phyloP scores from a whole-genome alignment of 2,888 invertebrate species.

The Automeris io region DNA sequence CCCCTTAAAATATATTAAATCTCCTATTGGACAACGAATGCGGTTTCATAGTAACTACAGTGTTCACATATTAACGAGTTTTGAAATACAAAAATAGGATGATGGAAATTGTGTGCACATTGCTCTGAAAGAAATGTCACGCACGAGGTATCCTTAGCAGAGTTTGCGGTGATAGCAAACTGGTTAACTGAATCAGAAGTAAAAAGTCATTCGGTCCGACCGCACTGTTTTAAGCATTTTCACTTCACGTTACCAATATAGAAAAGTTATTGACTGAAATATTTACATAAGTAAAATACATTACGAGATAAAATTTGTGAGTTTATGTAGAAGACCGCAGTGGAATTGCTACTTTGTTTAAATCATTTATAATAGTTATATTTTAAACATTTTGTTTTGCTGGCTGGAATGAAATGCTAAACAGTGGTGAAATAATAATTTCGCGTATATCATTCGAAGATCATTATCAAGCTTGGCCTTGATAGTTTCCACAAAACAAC shows the following conservation, averaged over 20 bases:
- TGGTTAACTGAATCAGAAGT: slow-evolving; percentile 29
- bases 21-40: too few relatives aligned
- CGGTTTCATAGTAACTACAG: too few relatives aligned
- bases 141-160: slow-evolving; percentile 52
- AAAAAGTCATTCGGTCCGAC: slow-evolving; percentile 36
- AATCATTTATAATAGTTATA: too few relatives aligned
- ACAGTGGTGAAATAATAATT: not conserved
- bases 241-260: not conserved
- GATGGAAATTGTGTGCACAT: slow-evolving; percentile 37
- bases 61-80: not conserved
- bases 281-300: too few relatives aligned
- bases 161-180: slow-evolving; percentile 30
- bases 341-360: too few relatives aligned
- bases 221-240: slow-evolving; percentile 19
- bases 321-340: too few relatives aligned
- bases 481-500: slow-evolving; percentile 21
- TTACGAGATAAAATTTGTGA: too few relatives aligned
- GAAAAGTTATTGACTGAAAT: not conserved
- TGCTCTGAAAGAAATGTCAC: slow-evolving; percentile 63
- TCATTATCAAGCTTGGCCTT: slow-evolving; percentile 3
- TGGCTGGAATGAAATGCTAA: not conserved
- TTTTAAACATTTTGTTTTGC: too few relatives aligned
- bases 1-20: too few relatives aligned
- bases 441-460: slow-evolving; percentile 1
- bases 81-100: not conserved